Evolutionary conservation across 1,140 invertebrate species (phyloP).

Genomic region (Anagrus nilaparvatae): DNA sequence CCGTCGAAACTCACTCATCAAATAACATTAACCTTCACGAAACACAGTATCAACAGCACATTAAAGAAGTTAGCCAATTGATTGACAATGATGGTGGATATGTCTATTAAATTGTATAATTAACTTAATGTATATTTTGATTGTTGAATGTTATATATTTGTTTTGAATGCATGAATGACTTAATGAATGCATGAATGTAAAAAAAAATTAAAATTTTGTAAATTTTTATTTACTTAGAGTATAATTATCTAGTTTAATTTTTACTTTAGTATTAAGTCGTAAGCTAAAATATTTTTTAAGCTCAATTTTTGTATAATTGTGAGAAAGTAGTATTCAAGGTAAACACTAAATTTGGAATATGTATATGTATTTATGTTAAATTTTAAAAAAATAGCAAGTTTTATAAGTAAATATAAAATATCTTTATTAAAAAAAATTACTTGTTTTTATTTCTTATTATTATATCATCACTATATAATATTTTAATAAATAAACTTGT

Average conservation of each 20-base stretch:
- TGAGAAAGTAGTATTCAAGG: background rate
- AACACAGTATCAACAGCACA: too few relatives aligned
- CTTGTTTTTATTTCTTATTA: conserved; percentile 5
- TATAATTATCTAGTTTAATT: conserved; percentile 1
- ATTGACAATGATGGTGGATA: conserved; percentile 32
- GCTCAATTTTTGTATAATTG: background rate
- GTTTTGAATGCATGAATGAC: too few relatives aligned
- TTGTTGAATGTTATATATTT: too few relatives aligned
- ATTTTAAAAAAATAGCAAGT: background rate
- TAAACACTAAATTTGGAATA: background rate
- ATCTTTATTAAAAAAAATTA: conserved; percentile 26
- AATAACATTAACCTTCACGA: too few relatives aligned
- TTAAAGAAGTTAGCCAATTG: conserved; percentile 20
- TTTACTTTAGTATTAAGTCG: too few relatives aligned
- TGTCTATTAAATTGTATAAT: conserved; percentile 29
- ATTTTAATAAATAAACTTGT: background rate
- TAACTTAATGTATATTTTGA: too few relatives aligned
- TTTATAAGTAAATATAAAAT: conserved; percentile 33
- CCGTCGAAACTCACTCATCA: conserved; percentile 1
- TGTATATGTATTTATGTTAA: background rate
- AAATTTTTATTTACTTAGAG: conserved; percentile 2
- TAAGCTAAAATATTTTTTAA: background rate
- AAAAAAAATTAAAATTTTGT: too few relatives aligned
- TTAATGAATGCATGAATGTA: too few relatives aligned
- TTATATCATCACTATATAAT: background rate